Conservation (phyloP, 92 coral and sea anemone species). For the Paramuricea clavata region DNA sequence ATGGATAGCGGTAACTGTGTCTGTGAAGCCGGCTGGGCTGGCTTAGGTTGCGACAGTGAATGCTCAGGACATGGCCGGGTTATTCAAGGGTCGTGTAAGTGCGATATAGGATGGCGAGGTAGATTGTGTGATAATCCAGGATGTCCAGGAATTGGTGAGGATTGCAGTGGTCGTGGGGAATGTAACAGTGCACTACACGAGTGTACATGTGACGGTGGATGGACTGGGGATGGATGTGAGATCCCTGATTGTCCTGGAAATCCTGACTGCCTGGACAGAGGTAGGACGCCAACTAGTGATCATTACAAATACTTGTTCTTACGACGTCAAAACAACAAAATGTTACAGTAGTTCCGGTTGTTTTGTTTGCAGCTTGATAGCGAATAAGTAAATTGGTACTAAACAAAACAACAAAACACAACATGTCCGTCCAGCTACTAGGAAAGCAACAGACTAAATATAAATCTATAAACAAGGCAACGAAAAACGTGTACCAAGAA, state of each 20-base stretch:
- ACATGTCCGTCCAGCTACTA: no score
- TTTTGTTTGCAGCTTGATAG: no score
- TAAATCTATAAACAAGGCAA: no score
- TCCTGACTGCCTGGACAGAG: slow-evolving; percentile 89
- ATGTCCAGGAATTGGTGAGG: slow-evolving; percentile 87
- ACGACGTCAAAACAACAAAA: no score
- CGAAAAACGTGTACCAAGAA: no score
- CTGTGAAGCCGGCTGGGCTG: slow-evolving; percentile 92
- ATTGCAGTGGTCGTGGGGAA: slow-evolving; percentile 92
- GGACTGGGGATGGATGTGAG: slow-evolving; percentile 97
- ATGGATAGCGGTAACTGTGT: slow-evolving; percentile 96
- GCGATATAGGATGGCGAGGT: slow-evolving; percentile 96
- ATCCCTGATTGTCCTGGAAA: slow-evolving; percentile 97
- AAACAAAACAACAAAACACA: no score
- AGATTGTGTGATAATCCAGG: slow-evolving; percentile 91
- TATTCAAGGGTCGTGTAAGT: slow-evolving; percentile 72
- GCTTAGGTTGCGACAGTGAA: slow-evolving; percentile 94
- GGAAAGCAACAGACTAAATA: no score
- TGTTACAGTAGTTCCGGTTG: no score
- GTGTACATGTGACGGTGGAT: slow-evolving; percentile 88
- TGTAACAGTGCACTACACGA: slow-evolving; percentile 92
- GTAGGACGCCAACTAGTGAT: slow-evolving; percentile 32
- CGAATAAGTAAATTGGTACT: no score
- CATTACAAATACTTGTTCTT: no score
- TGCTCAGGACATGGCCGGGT: slow-evolving; percentile 92